Evolutionary conservation across 2,888 invertebrate genomes (phyloP), one percentile per base, ranked within the genome.

Genomic region (Dicroscelio sp.): DNA sequence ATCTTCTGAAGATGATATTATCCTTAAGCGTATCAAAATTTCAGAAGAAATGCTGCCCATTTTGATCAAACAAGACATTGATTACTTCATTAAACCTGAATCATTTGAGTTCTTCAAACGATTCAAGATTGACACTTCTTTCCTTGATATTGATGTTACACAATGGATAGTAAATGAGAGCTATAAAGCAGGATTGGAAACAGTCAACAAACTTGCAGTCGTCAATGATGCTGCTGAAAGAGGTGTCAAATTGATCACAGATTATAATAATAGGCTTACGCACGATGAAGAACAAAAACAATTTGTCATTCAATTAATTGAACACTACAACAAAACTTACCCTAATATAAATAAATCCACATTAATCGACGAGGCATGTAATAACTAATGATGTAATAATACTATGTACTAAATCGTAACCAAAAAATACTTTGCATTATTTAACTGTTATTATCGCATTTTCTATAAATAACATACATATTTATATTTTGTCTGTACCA

Each of bases 201-300:
- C n/a, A n/a, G n/a, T n/a, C n/a, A n/a, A n/a, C n/a, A n/a, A n/a
- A n/a, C n/a, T n/a, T n/a, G n/a, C n/a, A n/a, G n/a, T n/a, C n/a
- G 86, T 86, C 0, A 90, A 90, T 27, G 90, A 90, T 58, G 48
- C 71, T 25, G 86, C 82, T 20, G 86, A 86, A 52, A 86, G 90
- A 60, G 78, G 75, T 43, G 60, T 86, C 38, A 58, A 76, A 52
- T 52, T 86, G 25, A 86, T 90, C 5, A 75, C 65, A 60, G 78
- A 83, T 1, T 90, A 86, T 27, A 90, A 86, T 17, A 58, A 86
- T 43, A 55, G 43, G 52, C 27, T 90, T 27, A 79, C 69, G 27
- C 25, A 33, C 25, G 65, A 86, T 65, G 90, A 86, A 58, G 78
- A 80, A 12, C 85, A 89, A 80, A 67, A 80, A 67, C 65, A 78